A percentile compares a stretch with the other conserved stretches of the same genome.
Evolutionary conservation across 2,888 invertebrate genomes (phyloP).

Genomic region (Carterocephalus palaemon): DNA sequence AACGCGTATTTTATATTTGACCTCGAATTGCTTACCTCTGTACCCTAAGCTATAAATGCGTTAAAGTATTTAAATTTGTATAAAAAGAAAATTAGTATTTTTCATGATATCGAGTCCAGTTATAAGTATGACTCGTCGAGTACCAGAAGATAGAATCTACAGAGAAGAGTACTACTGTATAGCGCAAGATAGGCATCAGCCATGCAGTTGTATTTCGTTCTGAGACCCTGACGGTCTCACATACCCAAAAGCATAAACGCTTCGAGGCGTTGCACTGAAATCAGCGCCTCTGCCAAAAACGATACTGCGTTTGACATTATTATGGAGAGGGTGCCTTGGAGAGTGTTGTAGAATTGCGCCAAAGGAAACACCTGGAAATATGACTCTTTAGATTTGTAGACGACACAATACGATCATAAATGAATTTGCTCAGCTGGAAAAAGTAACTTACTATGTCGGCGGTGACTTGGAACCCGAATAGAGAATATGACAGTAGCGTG

Average conservation of each 20-base stretch:
- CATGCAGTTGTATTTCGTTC: slow-evolving; percentile 22
- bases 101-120: slow-evolving; percentile 38
- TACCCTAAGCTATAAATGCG: slow-evolving; percentile 15
- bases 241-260: slow-evolving; percentile 78
- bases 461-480: slow-evolving; percentile 80
- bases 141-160: slow-evolving; percentile 19
- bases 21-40: neutral
- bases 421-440: neutral
- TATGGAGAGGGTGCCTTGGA: slow-evolving; percentile 81
- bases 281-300: slow-evolving; percentile 79
- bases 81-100: slow-evolving; percentile 16
- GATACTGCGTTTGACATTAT: slow-evolving; percentile 80
- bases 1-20: slow-evolving; percentile 1
- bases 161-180: slow-evolving; percentile 27
- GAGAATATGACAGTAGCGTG: slow-evolving; percentile 87
- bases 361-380: slow-evolving; percentile 77
- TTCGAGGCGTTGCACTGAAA: slow-evolving; percentile 80
- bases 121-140: slow-evolving; percentile 46
- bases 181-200: slow-evolving; percentile 33
- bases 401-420: neutral
- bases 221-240: slow-evolving; percentile 47
- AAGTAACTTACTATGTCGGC: slow-evolving; percentile 73
- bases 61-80: slow-evolving; percentile 17
- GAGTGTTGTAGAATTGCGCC: slow-evolving; percentile 82
- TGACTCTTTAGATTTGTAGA: slow-evolving; percentile 21